Conservation (phyloP, 2,888 invertebrate genomes). For the Amblyteles armatorius region DNA sequence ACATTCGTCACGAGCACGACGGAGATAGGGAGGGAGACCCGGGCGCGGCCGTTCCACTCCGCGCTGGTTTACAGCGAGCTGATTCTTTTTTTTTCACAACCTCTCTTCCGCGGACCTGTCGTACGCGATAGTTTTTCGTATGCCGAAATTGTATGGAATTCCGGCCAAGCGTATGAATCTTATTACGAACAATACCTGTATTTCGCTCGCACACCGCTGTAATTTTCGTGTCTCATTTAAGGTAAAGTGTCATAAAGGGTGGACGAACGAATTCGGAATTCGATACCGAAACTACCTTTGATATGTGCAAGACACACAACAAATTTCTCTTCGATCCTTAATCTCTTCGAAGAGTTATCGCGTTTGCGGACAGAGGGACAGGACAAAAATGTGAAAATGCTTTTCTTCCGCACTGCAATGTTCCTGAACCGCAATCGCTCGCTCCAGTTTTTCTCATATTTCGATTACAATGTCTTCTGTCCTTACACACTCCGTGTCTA, state of each 20-base stretch:
- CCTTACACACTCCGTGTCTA: not conserved
- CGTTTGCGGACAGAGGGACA: too few relatives aligned
- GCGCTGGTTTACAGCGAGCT: conserved; percentile 50
- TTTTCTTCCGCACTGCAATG: not conserved
- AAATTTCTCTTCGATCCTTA: too few relatives aligned
- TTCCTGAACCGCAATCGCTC: not conserved
- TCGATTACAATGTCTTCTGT: not conserved
- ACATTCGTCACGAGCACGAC: conserved; percentile 72
- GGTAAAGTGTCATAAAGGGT: too few relatives aligned
- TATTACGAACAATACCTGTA: too few relatives aligned
- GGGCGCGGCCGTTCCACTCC: conserved; percentile 62
- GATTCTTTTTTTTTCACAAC: conserved; percentile 48
- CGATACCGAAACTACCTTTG: too few relatives aligned
- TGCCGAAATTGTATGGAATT: not conserved
- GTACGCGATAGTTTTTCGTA: conserved; percentile 13
- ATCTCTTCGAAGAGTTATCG: too few relatives aligned
- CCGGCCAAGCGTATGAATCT: not conserved
- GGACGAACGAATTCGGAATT: too few relatives aligned
- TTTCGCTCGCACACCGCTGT: too few relatives aligned
- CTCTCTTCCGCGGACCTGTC: conserved; percentile 13
- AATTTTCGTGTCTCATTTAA: too few relatives aligned
- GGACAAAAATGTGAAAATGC: too few relatives aligned
- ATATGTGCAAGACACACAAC: too few relatives aligned
- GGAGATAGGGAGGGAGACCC: conserved; percentile 58
- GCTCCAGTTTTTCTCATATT: not conserved